phyloP scores from a whole-genome alignment of 1,140 invertebrate genomes.

The Forficula auricularia region DNA sequence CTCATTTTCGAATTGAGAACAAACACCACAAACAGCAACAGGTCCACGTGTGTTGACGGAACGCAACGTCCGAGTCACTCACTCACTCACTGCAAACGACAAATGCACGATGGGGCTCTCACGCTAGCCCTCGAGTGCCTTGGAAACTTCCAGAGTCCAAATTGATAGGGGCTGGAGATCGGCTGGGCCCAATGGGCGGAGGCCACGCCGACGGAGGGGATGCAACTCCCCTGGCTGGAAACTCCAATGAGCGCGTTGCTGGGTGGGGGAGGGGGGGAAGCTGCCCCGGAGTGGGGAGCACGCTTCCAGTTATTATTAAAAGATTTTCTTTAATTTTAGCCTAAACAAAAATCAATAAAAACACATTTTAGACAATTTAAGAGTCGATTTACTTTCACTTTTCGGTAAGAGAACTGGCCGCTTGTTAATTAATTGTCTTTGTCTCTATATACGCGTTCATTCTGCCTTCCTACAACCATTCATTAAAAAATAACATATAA shows the following conservation, averaged over 20 bases:
- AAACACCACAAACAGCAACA: neutral
- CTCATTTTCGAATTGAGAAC: neutral
- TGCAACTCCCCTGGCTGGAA: neutral
- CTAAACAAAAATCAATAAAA: too few species aligned
- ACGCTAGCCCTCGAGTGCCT: conserved; percentile 20
- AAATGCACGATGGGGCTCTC: conserved; percentile 12
- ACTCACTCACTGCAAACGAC: conserved; percentile 1
- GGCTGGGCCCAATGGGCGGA: conserved; percentile 5
- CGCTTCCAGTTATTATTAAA: too few species aligned
- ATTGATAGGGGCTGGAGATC: conserved; percentile 13
- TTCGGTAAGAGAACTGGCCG: too few species aligned
- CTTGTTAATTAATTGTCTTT: too few species aligned
- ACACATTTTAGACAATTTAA: too few species aligned
- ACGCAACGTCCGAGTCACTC: conserved; percentile 4
- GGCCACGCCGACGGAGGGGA: neutral
- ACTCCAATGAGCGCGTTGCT: neutral
- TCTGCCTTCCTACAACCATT: too few species aligned
- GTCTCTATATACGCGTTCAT: too few species aligned
- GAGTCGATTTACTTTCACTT: too few species aligned
- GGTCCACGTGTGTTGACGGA: neutral
- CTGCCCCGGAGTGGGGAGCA: neutral
- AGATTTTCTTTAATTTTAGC: too few species aligned
- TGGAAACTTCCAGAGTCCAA: conserved; percentile 15
- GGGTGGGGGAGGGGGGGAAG: neutral
- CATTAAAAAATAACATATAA: too few species aligned